These are phyloP conservation scores for Marmota monax DNA, from an alignment of 2,113 vertebrate species.

Conservation along the genomic window DNA sequence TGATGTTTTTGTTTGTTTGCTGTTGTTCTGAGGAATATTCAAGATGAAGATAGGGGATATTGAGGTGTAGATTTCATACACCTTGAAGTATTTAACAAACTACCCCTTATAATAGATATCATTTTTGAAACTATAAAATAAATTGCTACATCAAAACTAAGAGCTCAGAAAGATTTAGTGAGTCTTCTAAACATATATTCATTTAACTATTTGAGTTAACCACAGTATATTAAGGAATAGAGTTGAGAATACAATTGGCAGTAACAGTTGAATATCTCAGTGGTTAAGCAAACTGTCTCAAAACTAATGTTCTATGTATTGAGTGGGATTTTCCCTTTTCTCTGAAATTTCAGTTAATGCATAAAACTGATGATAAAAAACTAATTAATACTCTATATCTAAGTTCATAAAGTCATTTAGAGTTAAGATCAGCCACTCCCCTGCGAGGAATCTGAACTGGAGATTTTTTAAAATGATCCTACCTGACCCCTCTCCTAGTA, in stretches of 20 bases:
- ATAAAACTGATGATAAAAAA: neutral
- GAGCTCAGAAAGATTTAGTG: constrained; percentile 38
- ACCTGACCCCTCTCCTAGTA: neutral
- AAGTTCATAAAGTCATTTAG: neutral
- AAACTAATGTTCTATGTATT: constrained; percentile 7
- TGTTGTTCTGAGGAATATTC: constrained; percentile 1
- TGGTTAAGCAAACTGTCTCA: neutral
- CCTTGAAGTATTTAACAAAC: constrained; percentile 38
- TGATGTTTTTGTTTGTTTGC: constrained; percentile 57
- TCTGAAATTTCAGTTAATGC: constrained; percentile 36
- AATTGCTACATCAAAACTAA: constrained; percentile 33
- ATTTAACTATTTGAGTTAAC: constrained; percentile 61
- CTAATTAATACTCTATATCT: neutral
- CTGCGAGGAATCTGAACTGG: neutral
- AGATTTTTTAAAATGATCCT: neutral
- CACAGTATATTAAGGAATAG: neutral
- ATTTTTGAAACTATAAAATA: constrained; percentile 54
- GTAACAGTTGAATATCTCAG: neutral
- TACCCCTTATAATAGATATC: neutral
- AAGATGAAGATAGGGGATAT: neutral
- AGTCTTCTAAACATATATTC: constrained; percentile 37
- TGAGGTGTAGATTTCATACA: constrained; percentile 11
- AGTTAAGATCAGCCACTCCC: neutral
- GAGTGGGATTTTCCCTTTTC: neutral
- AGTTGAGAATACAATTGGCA: constrained; percentile 3